phyloP scores from a whole-genome alignment of 2,113 vertebrate genomes.

The Thalassarche chlororhynchos region DNA sequence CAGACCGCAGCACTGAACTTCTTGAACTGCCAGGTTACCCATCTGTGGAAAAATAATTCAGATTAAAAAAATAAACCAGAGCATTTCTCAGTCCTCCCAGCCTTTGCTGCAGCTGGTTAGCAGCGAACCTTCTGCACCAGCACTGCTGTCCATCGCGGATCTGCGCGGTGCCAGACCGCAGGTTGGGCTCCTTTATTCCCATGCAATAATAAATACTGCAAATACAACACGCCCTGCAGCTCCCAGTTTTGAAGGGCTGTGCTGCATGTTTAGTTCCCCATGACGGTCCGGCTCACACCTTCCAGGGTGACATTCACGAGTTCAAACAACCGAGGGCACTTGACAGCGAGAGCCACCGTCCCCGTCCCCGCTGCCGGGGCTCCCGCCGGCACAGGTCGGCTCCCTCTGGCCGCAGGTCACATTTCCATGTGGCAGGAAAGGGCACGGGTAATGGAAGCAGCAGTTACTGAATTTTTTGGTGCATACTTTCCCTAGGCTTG shows the following conservation, averaged over 20 bases:
- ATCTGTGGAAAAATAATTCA: not conserved
- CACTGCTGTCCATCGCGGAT: accelerated
- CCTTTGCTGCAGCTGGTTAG: not conserved
- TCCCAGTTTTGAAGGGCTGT: not conserved
- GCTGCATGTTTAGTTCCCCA: accelerated
- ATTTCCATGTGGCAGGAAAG: not conserved
- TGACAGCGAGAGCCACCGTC: not conserved
- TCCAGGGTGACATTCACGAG: not conserved
- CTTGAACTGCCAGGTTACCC: not conserved
- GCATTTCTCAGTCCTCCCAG: not conserved
- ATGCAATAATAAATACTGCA: not conserved
- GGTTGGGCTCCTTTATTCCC: not conserved
- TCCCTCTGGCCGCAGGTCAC: not conserved
- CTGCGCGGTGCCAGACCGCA: accelerated
- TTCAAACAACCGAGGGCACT: not conserved
- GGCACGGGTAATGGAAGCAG: not conserved
- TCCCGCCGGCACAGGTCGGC: not conserved
- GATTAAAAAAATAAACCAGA: not conserved
- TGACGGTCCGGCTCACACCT: not conserved
- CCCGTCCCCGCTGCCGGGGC: not conserved
- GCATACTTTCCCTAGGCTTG: not conserved
- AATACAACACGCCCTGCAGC: not conserved
- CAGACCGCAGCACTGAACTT: not conserved
- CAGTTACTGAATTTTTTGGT: not conserved
- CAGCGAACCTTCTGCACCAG: not conserved